These are phyloP conservation scores for Tiliacea aurago DNA, from an alignment of 2,888 invertebrate genomes.

Conservation along the genomic window DNA sequence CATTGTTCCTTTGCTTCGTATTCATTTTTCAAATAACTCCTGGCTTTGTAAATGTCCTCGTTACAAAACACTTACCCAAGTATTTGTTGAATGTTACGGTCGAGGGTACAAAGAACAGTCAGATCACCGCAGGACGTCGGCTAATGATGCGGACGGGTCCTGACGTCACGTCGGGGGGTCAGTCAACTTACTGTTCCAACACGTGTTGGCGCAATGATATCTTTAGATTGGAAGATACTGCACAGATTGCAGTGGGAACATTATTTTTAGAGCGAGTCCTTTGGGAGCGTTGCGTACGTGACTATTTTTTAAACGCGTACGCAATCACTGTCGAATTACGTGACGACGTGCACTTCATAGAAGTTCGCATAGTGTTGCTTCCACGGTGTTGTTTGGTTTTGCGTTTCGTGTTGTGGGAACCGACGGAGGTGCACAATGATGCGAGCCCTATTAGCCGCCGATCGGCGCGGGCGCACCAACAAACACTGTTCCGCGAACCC, in stretches of 20 bases:
- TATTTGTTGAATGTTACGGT: slow-evolving; percentile 68
- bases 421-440: slow-evolving; percentile 81
- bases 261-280: slow-evolving; percentile 70
- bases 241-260: slow-evolving; percentile 73
- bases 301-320: slow-evolving; percentile 61
- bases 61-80: slow-evolving; percentile 74
- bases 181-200: slow-evolving; percentile 76
- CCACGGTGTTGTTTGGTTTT: slow-evolving; percentile 73
- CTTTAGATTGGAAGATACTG: slow-evolving; percentile 70
- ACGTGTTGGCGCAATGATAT: slow-evolving; percentile 74
- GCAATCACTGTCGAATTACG: slow-evolving; percentile 70
- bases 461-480: slow-evolving; percentile 78
- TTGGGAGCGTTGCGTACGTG: slow-evolving; percentile 59
- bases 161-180: slow-evolving; percentile 76
- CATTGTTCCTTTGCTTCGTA: slow-evolving; percentile 40
- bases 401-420: slow-evolving; percentile 79
- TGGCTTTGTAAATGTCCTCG: slow-evolving; percentile 69
- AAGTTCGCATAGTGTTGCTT: slow-evolving; percentile 72
- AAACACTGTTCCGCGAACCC: slow-evolving; percentile 85
- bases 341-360: slow-evolving; percentile 71
- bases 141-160: slow-evolving; percentile 75
- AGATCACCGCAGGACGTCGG: slow-evolving; percentile 78
- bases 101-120: slow-evolving; percentile 71
- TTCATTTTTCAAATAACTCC: slow-evolving; percentile 58
- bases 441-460: slow-evolving; percentile 81